A percentile compares a stretch with the other conserved stretches of the same genome.
Evolutionary conservation across 92 coral and sea anemone species (phyloP).

Genomic region (Pocillopora grandis): DNA sequence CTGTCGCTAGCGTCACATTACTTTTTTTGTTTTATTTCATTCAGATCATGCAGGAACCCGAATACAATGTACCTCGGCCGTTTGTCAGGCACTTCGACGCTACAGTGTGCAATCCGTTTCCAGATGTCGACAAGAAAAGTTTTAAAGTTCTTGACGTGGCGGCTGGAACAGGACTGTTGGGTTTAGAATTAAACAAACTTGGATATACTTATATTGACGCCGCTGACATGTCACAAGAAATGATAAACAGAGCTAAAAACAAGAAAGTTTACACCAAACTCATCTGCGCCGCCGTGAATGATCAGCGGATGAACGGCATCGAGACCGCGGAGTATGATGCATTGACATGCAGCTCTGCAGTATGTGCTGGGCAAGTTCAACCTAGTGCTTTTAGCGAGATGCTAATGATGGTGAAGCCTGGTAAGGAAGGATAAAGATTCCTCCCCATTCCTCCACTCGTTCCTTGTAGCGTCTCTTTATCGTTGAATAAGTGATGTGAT

Average conservation of each 20-base stretch:
- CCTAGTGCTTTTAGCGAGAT: background rate
- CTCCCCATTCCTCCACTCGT: no score
- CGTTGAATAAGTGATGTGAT: no score
- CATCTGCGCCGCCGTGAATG: background rate
- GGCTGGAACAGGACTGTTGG: constrained; percentile 41
- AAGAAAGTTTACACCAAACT: constrained; percentile 8
- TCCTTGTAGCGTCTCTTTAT: no score
- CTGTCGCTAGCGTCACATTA: background rate
- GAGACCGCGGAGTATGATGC: background rate
- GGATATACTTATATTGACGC: constrained; percentile 34
- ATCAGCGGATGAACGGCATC: background rate
- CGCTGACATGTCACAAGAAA: constrained; percentile 25
- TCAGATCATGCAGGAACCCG: background rate
- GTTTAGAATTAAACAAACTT: constrained; percentile 23
- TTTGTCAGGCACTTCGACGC: background rate
- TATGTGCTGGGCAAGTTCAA: background rate
- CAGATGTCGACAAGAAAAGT: background rate
- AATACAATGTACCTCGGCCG: background rate
- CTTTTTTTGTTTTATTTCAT: background rate
- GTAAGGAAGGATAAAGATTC: background rate
- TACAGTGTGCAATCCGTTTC: background rate
- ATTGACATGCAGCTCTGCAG: constrained; percentile 1
- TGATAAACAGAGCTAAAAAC: constrained; percentile 31
- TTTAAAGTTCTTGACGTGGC: constrained; percentile 31
- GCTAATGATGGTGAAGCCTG: background rate